A percentile compares a stretch with the other conserved stretches of the same genome.
These are phyloP conservation scores for Carcinoscorpius rotundicauda DNA, from an alignment of 1,140 invertebrate genomes.

Conservation along the genomic window DNA sequence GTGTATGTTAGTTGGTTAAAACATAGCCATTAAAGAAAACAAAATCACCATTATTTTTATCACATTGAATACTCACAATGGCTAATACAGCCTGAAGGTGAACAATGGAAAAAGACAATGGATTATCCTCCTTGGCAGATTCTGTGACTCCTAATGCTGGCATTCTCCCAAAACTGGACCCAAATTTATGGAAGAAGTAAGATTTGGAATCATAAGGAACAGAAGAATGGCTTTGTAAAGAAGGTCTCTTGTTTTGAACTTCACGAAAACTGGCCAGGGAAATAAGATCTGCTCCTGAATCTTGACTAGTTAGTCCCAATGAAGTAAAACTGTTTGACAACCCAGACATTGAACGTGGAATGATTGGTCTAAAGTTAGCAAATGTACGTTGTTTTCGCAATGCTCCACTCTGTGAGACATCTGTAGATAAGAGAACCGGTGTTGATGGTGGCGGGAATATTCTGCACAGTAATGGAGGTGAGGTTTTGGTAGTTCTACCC, in stretches of 20 bases:
- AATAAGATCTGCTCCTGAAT: constrained; percentile 17
- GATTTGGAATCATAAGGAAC: constrained; percentile 57
- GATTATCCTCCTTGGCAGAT: constrained; percentile 28
- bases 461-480: constrained; percentile 59
- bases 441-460: constrained; percentile 51
- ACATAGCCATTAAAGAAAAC: too few relatives aligned
- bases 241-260: constrained; percentile 19
- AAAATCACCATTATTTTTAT: too few relatives aligned
- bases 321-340: constrained; percentile 19
- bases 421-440: constrained; percentile 21
- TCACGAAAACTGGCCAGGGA: constrained; percentile 8
- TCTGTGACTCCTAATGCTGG: constrained; percentile 27
- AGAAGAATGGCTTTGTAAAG: constrained; percentile 29
- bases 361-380: constrained; percentile 54
- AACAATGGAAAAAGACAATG: constrained; percentile 32
- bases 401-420: background rate
- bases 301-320: constrained; percentile 15
- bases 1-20: too few relatives aligned
- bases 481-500: constrained; percentile 52
- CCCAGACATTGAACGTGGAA: constrained; percentile 73
- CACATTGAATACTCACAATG: constrained; percentile 27
- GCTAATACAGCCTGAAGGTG: constrained; percentile 32
- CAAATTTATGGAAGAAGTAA: constrained; percentile 82
- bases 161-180: constrained; percentile 60
- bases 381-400: constrained; percentile 25